Evolutionary conservation across 2,113 vertebrate genomes (phyloP).

Genomic region (Ptyas mucosa): DNA sequence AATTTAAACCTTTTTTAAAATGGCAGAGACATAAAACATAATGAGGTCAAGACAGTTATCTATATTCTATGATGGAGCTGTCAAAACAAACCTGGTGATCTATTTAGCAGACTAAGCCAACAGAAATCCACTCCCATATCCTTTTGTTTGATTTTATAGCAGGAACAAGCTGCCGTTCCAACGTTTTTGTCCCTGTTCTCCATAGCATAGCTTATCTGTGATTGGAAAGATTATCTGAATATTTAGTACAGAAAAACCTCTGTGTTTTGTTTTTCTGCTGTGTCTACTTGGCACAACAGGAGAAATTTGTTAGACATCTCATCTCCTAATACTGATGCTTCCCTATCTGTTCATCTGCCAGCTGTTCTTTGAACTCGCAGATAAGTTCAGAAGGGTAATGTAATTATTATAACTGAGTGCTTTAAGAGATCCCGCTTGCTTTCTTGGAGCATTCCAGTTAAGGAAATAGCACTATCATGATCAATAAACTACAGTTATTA

Average conservation of each 20-base stretch:
- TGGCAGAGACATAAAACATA: not conserved
- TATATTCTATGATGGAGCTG: not conserved
- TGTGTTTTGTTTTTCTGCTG: not conserved
- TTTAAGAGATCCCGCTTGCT: not conserved
- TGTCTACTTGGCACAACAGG: not conserved
- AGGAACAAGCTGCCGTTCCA: not conserved
- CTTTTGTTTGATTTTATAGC: not conserved
- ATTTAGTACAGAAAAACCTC: not conserved
- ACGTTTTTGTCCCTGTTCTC: not conserved
- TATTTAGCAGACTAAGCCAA: not conserved
- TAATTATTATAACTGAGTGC: conserved; percentile 5
- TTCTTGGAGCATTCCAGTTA: conserved; percentile 19
- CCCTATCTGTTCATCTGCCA: not conserved
- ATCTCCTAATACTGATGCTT: not conserved
- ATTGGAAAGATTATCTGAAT: not conserved
- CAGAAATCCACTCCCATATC: not conserved
- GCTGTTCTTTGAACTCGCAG: not conserved
- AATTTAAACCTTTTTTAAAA: not conserved
- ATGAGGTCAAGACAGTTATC: not conserved
- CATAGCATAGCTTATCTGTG: not conserved
- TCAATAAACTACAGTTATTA: conserved; percentile 13
- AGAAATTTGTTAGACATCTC: not conserved
- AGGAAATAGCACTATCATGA: not conserved
- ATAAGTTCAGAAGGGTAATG: conserved; percentile 11
- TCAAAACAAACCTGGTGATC: not conserved